These are phyloP conservation scores for Karalla daura DNA, from an alignment of 2,797 vertebrate genomes.

Conservation along the genomic window DNA sequence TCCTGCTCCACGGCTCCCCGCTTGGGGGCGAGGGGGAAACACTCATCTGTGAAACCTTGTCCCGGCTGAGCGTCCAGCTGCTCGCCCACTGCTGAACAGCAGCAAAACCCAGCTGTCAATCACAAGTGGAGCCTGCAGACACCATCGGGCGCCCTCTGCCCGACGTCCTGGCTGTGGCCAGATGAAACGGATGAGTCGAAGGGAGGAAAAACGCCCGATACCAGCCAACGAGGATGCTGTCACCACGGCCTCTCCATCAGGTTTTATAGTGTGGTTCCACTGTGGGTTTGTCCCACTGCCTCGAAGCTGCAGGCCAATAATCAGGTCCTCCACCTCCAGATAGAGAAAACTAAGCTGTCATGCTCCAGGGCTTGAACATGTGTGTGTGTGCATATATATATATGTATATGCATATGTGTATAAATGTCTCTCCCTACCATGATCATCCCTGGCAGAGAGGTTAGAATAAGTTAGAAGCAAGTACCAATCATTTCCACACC, in stretches of 20 bases:
- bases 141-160: conserved; percentile 27
- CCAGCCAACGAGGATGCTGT: conserved; percentile 19
- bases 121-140: conserved; percentile 34
- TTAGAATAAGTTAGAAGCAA: too few relatives aligned
- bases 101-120: conserved; percentile 51
- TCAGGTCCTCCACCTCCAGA: too few relatives aligned
- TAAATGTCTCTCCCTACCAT: too few relatives aligned
- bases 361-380: too few relatives aligned
- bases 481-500: too few relatives aligned
- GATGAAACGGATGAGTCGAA: conserved; percentile 21
- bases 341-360: too few relatives aligned
- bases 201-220: conserved; percentile 1
- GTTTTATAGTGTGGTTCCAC: not conserved
- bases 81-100: conserved; percentile 27
- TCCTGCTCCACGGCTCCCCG: too few relatives aligned
- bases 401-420: too few relatives aligned
- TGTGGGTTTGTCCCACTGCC: not conserved
- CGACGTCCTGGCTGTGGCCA: conserved; percentile 26
- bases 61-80: conserved; percentile 39
- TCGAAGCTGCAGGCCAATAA: conserved; percentile 1
- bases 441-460: too few relatives aligned
- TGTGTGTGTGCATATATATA: too few relatives aligned
- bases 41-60: conserved; percentile 13
- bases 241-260: conserved; percentile 15
- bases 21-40: too few relatives aligned